Evolutionary conservation across 2,797 vertebrate species (phyloP), one percentile per base, ranked within the genome.

Genomic region (Tolypeutes matacus): DNA sequence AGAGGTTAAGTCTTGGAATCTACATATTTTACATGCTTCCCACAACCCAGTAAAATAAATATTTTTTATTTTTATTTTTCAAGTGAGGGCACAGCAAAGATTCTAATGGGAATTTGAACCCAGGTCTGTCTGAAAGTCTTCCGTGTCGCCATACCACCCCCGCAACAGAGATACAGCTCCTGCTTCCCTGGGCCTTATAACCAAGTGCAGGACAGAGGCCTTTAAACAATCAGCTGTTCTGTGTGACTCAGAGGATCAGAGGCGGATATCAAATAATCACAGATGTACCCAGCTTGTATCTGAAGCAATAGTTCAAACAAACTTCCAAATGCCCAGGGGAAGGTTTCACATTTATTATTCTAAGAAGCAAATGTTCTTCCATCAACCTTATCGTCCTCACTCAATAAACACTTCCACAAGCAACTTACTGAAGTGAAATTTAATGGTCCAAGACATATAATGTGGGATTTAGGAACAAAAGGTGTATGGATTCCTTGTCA

Each of bases 361-460:
- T 10, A 53, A 65, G 51, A 51, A 86, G 70, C 81, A 56, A 78
- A 46, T 53, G 75, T 39, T 64, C 65, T 60, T 53, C 51, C 51
- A 65, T 25, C 77, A 7, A 23, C 21, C 42, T 17, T 34, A 58
- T 0, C 42, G 51, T 13, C 46, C 12, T 51, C 86, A 82, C 75
- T 51, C 8, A 53, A 15, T 18, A 53, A 53, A 53, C 53, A 10
- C 60, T 51, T 82, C 78, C 56, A 51, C 31, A 82, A 76, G 83
- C 89, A 80, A n/a, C 7, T 15, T 18, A 23, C 72, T 70, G 21
- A 67, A 60, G 64, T 62, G 65, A 90, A 86, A 80, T 76, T 89
- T 83, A 93, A 89, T 39, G 84, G 89, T 18, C 82, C 34, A 56
- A 83, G 81, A 23, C 46, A 92, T 31, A 76, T 0, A 46, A 87